Conservation (phyloP, 2,797 vertebrate species). For the Enteromius radiatus region DNA sequence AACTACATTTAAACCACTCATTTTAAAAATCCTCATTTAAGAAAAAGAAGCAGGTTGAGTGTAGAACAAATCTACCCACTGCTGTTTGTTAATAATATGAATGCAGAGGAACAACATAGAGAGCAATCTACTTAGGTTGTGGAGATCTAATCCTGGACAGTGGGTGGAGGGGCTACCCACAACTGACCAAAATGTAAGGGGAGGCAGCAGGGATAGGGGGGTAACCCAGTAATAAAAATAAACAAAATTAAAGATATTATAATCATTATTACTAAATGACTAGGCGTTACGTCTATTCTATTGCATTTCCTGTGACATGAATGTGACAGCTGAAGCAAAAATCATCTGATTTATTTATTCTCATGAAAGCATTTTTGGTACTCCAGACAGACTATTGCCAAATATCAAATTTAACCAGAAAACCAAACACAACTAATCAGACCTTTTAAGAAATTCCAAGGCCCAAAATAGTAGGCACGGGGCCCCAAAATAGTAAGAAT, state of each 20-base stretch:
- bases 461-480: not conserved
- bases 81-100: conserved; percentile 17
- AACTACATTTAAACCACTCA: conserved; percentile 4
- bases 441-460: not conserved
- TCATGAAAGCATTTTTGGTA: conserved; percentile 13
- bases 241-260: not conserved
- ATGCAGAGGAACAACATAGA: conserved; percentile 48
- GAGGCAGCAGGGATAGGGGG: conserved; percentile 14
- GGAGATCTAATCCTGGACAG: conserved; percentile 43
- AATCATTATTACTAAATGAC: not conserved
- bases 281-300: not conserved
- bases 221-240: not conserved
- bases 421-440: not conserved
- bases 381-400: conserved; percentile 2
- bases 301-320: not conserved
- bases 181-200: not conserved
- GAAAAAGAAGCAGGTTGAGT: conserved; percentile 15
- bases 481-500: not conserved
- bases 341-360: conserved; percentile 4
- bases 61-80: conserved; percentile 18
- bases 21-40: not conserved
- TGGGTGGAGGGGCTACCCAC: conserved; percentile 1
- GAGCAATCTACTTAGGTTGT: conserved; percentile 38
- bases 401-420: conserved; percentile 10
- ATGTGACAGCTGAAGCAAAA: not conserved